Percentiles rank a stretch among this genome's conserved stretches.
These are phyloP conservation scores for Agrochola lychnidis DNA, from an alignment of 2,888 invertebrate genomes.

Conservation along the genomic window DNA sequence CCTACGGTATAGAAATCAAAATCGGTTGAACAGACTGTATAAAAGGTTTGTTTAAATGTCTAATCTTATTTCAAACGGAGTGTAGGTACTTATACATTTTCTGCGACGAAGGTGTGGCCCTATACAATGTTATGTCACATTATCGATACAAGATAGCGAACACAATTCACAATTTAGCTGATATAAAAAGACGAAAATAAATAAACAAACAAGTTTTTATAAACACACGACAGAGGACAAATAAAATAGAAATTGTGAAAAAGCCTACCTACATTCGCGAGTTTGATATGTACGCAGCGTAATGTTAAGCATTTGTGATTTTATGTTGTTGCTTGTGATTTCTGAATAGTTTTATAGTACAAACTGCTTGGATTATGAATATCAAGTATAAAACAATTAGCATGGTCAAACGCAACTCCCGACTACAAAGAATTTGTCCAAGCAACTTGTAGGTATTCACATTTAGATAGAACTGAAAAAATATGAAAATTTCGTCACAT, in stretches of 20 bases:
- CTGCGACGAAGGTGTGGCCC: background rate
- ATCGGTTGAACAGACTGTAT: no score
- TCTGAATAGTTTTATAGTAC: slow-evolving; percentile 18
- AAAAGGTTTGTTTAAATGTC: no score
- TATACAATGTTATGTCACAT: background rate
- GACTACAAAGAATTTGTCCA: slow-evolving; percentile 25
- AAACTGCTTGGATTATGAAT: slow-evolving; percentile 36
- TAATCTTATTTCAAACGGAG: no score
- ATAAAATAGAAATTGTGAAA: slow-evolving; percentile 4
- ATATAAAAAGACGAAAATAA: slow-evolving; percentile 28
- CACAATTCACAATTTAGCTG: slow-evolving; percentile 9
- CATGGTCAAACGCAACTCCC: background rate
- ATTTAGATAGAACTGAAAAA: slow-evolving; percentile 16
- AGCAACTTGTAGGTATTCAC: slow-evolving; percentile 38
- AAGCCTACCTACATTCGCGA: slow-evolving; percentile 39
- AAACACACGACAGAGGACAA: slow-evolving; percentile 7
- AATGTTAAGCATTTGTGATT: slow-evolving; percentile 49
- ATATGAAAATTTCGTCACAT: slow-evolving; percentile 20
- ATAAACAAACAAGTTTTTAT: slow-evolving; percentile 10
- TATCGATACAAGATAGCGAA: slow-evolving; percentile 19
- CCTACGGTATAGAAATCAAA: no score
- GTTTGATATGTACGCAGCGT: slow-evolving; percentile 20
- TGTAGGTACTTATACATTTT: background rate
- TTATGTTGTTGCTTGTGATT: slow-evolving; percentile 26
- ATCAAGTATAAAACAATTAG: background rate